A percentile compares a stretch with the other conserved stretches of the same genome.
These are phyloP conservation scores for Scaptomyza hsui DNA, from an alignment of 1,140 invertebrate species.

Conservation along the genomic window DNA sequence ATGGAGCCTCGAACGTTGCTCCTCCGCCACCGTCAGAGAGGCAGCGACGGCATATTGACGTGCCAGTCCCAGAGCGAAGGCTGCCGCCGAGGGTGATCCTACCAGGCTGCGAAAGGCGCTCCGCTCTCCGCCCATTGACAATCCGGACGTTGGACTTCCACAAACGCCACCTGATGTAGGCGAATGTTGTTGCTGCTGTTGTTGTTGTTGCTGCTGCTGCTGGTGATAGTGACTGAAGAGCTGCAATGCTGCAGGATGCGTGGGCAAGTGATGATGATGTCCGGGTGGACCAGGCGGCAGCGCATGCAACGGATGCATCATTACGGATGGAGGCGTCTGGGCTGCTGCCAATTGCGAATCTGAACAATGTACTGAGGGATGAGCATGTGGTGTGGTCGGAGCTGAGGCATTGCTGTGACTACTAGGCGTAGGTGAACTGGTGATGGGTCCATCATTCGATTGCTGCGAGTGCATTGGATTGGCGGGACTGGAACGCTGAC, in stretches of 20 bases:
- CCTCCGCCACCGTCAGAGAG: constrained; percentile 83
- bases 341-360: constrained; percentile 55
- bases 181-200: constrained; percentile 63
- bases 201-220: constrained; percentile 63
- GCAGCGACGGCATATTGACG: constrained; percentile 84
- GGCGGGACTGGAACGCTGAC: constrained; percentile 85
- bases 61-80: constrained; percentile 84
- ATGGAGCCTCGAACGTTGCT: constrained; percentile 65
- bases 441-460: constrained; percentile 72
- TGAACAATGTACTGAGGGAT: constrained; percentile 50
- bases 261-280: constrained; percentile 63
- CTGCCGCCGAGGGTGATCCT: constrained; percentile 83
- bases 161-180: constrained; percentile 47
- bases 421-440: constrained; percentile 73
- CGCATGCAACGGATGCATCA: constrained; percentile 60
- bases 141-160: constrained; percentile 58
- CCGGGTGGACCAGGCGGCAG: constrained; percentile 39
- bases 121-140: constrained; percentile 92
- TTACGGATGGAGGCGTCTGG: constrained; percentile 50
- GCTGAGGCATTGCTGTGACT: constrained; percentile 68
- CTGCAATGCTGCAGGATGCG: constrained; percentile 66
- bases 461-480: constrained; percentile 75
- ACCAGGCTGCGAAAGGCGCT: constrained; percentile 91
- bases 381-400: constrained; percentile 57
- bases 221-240: constrained; percentile 74